Percentiles rank a stretch among this genome's conserved stretches.
These are phyloP conservation scores for Caradrina clavipalpis DNA, from an alignment of 2,888 invertebrate species.

Conservation along the genomic window DNA sequence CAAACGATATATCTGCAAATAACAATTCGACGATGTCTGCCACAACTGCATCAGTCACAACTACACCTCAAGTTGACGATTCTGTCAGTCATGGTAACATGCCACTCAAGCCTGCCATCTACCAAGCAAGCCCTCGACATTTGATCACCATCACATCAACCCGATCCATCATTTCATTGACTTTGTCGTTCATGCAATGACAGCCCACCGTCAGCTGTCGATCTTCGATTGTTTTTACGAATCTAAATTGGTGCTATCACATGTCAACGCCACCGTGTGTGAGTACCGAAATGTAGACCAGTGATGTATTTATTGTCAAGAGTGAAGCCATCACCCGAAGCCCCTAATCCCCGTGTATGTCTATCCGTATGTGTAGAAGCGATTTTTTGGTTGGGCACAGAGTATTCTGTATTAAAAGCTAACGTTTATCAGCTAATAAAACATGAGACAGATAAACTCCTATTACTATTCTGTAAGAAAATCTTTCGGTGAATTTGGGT, in stretches of 20 bases:
- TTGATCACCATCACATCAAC: background rate
- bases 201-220: background rate
- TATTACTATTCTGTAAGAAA: too few relatives aligned
- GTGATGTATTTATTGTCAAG: conserved; percentile 1
- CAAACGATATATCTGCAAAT: too few relatives aligned
- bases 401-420: background rate
- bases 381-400: background rate
- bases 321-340: background rate
- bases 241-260: conserved; percentile 3
- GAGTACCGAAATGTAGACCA: background rate
- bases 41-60: too few relatives aligned
- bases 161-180: conserved; percentile 2
- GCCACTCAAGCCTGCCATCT: background rate
- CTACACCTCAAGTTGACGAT: too few relatives aligned
- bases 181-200: background rate
- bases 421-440: background rate
- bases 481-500: too few relatives aligned
- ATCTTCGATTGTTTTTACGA: conserved; percentile 3
- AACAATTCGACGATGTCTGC: too few relatives aligned
- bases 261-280: background rate
- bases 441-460: too few relatives aligned
- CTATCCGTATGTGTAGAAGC: background rate
- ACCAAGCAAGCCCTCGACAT: conserved; percentile 1
- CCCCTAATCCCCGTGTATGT: too few relatives aligned
- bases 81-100: too few relatives aligned